Conservation (phyloP, 1,140 invertebrate species). For the Homarus americanus region DNA sequence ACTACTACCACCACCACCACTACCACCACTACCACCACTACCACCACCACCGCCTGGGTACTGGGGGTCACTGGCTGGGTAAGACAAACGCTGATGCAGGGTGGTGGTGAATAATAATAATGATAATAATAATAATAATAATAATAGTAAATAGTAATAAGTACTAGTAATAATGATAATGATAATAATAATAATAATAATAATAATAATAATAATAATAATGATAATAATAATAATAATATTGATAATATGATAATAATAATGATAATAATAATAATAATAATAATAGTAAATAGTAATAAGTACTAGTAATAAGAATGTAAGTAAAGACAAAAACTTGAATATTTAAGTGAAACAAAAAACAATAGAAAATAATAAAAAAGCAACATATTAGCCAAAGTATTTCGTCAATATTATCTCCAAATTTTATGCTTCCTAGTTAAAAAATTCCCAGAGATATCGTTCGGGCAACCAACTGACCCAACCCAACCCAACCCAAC, state of each 20-base stretch:
- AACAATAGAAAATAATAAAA: background rate
- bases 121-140: conserved; percentile 14
- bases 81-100: too few species aligned
- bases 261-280: too few species aligned
- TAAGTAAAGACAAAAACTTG: background rate
- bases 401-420: too few species aligned
- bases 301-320: conserved; percentile 1
- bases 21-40: background rate
- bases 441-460: too few species aligned
- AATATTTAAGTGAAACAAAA: too few species aligned
- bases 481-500: too few species aligned
- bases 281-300: too few species aligned
- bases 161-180: background rate
- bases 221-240: conserved; percentile 17
- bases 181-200: conserved; percentile 10
- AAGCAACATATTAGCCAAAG: background rate
- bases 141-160: background rate
- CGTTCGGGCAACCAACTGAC: too few species aligned
- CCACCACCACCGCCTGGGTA: background rate
- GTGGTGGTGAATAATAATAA: conserved; percentile 18
- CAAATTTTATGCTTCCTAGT: too few species aligned
- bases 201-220: conserved; percentile 3
- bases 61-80: too few species aligned
- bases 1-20: background rate
- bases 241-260: conserved; percentile 16